phyloP scores from a whole-genome alignment of 2,888 invertebrate genomes.

The Monopis laevigella region DNA sequence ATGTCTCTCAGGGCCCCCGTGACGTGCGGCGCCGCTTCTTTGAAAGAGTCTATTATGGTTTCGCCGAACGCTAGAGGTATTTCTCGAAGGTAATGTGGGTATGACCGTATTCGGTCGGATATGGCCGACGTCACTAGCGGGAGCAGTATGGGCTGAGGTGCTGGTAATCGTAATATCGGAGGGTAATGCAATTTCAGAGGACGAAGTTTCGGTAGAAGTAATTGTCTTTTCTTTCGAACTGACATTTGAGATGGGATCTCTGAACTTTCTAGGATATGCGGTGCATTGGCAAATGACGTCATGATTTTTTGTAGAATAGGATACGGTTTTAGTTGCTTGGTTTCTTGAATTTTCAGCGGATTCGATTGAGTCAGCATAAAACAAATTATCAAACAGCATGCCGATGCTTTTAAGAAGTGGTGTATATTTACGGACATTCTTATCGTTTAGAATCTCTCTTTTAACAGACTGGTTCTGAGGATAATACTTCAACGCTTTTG shows the following conservation, averaged over 20 bases:
- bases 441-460: constrained; percentile 37
- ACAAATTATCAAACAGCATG: constrained; percentile 50
- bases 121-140: constrained; percentile 51
- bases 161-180: constrained; percentile 31
- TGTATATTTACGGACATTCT: constrained; percentile 39
- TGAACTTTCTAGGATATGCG: constrained; percentile 2
- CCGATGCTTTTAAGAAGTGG: constrained; percentile 50
- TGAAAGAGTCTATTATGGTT: constrained; percentile 53
- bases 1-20: constrained; percentile 53
- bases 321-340: background rate
- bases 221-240: constrained; percentile 42
- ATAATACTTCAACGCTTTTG: background rate
- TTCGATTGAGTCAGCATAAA: constrained; percentile 35
- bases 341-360: constrained; percentile 25
- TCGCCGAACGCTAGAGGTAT: constrained; percentile 56
- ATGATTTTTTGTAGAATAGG: constrained; percentile 21
- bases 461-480: constrained; percentile 27
- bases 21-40: constrained; percentile 54
- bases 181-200: constrained; percentile 31
- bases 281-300: constrained; percentile 30
- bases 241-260: constrained; percentile 20
- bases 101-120: constrained; percentile 53
- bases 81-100: constrained; percentile 59
- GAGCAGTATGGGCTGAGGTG: constrained; percentile 44
- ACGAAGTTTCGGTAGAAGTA: constrained; percentile 41